phyloP scores from a whole-genome alignment of 1,140 invertebrate genomes.

The Streblospio benedicti region DNA sequence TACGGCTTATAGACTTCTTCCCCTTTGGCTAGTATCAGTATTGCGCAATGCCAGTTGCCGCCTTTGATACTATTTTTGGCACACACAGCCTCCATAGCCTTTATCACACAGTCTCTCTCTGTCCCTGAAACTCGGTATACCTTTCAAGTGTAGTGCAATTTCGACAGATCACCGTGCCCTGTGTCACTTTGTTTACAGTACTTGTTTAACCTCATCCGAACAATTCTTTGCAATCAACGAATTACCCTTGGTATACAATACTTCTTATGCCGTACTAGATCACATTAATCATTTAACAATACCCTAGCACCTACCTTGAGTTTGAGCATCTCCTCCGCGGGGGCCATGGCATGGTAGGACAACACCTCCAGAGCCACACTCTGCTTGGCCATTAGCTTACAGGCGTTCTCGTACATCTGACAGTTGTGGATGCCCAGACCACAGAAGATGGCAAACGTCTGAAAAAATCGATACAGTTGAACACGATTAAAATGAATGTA shows the following conservation, averaged over 20 bases:
- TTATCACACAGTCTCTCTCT: too few relatives aligned
- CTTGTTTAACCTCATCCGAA: not conserved
- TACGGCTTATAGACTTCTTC: not conserved
- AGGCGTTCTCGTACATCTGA: constrained; percentile 85
- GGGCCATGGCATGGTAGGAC: constrained; percentile 85
- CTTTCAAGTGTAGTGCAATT: too few relatives aligned
- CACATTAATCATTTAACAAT: not conserved
- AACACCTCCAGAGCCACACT: constrained; percentile 86
- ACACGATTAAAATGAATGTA: too few relatives aligned
- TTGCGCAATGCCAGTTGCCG: too few relatives aligned
- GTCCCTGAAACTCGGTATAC: too few relatives aligned
- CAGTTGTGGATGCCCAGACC: constrained; percentile 90
- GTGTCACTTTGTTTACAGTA: too few relatives aligned
- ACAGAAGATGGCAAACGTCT: constrained; percentile 92
- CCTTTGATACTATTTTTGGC: too few relatives aligned
- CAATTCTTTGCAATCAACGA: not conserved
- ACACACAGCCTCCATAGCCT: too few relatives aligned
- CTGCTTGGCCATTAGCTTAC: constrained; percentile 67
- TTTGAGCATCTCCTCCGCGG: constrained; percentile 67
- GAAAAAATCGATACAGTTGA: too few relatives aligned
- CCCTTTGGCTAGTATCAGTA: too few relatives aligned
- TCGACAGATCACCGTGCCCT: too few relatives aligned
- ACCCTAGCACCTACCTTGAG: constrained; percentile 39
- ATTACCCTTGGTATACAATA: not conserved
- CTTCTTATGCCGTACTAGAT: too few relatives aligned